A percentile compares a stretch with the other conserved stretches of the same genome.
These are phyloP conservation scores for Rhineura floridana DNA, from an alignment of 2,113 vertebrate genomes.

Conservation along the genomic window DNA sequence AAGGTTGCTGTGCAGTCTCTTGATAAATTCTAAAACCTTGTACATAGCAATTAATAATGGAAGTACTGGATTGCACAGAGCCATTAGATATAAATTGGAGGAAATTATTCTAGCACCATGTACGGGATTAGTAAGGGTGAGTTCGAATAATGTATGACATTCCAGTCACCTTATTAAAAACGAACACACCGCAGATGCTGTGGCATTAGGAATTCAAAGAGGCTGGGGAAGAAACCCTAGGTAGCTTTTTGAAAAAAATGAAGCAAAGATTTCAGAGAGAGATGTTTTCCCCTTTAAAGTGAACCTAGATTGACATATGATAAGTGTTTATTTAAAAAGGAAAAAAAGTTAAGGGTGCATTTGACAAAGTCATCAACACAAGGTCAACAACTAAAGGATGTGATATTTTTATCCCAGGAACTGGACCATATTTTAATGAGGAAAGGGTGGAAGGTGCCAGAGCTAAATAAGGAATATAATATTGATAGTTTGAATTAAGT, in stretches of 20 bases:
- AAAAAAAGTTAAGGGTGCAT: neutral
- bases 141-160: slow-evolving; percentile 25
- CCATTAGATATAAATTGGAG: slow-evolving; percentile 27
- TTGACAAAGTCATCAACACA: neutral
- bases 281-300: neutral
- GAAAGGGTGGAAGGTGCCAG: neutral
- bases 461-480: neutral
- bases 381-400: neutral
- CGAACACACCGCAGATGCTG: neutral
- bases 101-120: slow-evolving; percentile 21
- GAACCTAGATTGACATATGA: neutral
- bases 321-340: neutral
- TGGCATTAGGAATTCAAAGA: slow-evolving; percentile 6
- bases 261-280: neutral
- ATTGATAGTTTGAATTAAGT: neutral
- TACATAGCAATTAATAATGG: slow-evolving; percentile 28
- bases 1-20: slow-evolving; percentile 26
- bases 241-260: slow-evolving; percentile 6
- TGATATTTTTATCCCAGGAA: slow-evolving; percentile 3
- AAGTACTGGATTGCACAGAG: slow-evolving; percentile 19
- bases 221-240: neutral
- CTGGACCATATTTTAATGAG: neutral
- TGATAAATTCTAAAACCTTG: slow-evolving; percentile 19
- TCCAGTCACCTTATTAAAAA: slow-evolving; percentile 23
- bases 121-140: slow-evolving; percentile 24